phyloP scores from a whole-genome alignment of 2,113 vertebrate species.

The Turnix velox region DNA sequence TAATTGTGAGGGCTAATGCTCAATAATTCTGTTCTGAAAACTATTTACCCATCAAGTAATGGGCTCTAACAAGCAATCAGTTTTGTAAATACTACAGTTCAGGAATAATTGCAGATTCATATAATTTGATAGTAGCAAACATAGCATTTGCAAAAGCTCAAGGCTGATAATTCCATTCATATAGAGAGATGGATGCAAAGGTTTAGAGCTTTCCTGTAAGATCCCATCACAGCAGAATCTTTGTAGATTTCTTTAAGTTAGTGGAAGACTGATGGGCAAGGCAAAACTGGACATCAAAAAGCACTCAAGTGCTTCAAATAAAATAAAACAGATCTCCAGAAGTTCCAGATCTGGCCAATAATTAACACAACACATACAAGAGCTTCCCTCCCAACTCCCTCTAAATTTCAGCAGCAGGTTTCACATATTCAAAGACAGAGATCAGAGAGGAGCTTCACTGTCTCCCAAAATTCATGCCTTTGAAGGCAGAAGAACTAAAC shows the following conservation, averaged over 20 bases:
- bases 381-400: accelerated
- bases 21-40: neutral
- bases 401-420: neutral
- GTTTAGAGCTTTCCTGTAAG: neutral
- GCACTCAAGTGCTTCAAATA: neutral
- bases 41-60: neutral
- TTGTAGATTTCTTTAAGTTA: neutral
- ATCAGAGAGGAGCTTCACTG: neutral
- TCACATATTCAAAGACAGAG: neutral
- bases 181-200: neutral
- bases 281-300: neutral
- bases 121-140: neutral
- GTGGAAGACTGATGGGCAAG: neutral
- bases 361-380: neutral
- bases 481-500: neutral
- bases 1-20: neutral
- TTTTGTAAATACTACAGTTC: neutral
- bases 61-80: neutral
- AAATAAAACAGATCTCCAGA: neutral
- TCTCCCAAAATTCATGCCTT: neutral
- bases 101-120: neutral
- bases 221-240: neutral
- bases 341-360: neutral
- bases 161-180: neutral
- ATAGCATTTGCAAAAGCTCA: neutral